These are phyloP conservation scores for Gari tellinella DNA, from an alignment of 2,888 invertebrate genomes.

Conservation along the genomic window DNA sequence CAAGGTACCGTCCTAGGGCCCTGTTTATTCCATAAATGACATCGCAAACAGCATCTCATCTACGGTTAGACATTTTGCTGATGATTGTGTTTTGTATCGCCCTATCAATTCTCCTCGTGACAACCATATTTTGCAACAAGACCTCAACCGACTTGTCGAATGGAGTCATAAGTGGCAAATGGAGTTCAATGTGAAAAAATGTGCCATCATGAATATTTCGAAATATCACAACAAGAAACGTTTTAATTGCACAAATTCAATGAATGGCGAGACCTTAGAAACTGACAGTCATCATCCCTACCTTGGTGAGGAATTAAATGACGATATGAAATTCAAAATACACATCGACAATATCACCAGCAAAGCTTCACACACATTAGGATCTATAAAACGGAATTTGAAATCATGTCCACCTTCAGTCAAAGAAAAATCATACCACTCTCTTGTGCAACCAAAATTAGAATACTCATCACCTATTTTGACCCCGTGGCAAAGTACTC, in stretches of 20 bases:
- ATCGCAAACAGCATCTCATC: too few relatives aligned
- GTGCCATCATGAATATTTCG: too few relatives aligned
- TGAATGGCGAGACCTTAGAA: conserved; percentile 4
- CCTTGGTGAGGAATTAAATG: conserved; percentile 4
- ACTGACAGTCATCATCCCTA: conserved; percentile 1
- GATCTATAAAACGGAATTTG: conserved; percentile 2
- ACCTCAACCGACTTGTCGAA: not conserved
- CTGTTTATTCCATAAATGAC: conserved; percentile 25
- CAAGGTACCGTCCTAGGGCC: too few relatives aligned
- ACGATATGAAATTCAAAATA: conserved; percentile 7
- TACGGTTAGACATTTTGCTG: conserved; percentile 2
- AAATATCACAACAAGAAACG: too few relatives aligned
- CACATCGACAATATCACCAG: not conserved
- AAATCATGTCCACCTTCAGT: conserved; percentile 2
- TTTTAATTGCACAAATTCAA: too few relatives aligned
- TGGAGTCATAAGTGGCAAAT: conserved; percentile 8
- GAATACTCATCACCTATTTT: not conserved
- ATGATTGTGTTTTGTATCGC: conserved; percentile 5
- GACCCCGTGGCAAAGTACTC: not conserved
- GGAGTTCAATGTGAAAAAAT: too few relatives aligned
- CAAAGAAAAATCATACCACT: conserved; percentile 1
- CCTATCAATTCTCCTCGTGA: conserved; percentile 1
- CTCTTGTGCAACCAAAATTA: not conserved
- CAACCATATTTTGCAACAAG: too few relatives aligned
- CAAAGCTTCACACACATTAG: not conserved